These are phyloP conservation scores for Chymomyza caudatula DNA, from an alignment of 2,888 invertebrate species.

Conservation along the genomic window DNA sequence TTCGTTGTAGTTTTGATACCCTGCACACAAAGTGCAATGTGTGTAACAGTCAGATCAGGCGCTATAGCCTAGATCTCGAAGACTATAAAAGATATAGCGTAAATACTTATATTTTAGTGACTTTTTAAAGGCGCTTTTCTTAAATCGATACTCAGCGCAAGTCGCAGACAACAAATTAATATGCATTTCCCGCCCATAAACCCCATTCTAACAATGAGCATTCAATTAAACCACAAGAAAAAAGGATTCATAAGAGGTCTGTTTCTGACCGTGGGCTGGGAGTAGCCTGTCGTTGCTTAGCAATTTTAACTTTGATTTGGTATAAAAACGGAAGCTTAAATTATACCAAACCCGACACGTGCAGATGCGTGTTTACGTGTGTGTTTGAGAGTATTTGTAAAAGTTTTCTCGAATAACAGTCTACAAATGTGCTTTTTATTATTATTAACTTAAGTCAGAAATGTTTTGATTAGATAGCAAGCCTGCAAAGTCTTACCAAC, in stretches of 20 bases:
- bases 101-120: too few species aligned
- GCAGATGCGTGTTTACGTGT: not conserved
- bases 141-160: too few species aligned
- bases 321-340: not conserved
- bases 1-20: too few species aligned
- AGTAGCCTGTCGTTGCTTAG: not conserved
- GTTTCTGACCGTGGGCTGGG: not conserved
- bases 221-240: too few species aligned
- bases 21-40: too few species aligned
- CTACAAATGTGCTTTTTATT: not conserved
- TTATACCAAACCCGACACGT: not conserved
- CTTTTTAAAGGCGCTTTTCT: too few species aligned
- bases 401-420: not conserved
- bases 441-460: not conserved
- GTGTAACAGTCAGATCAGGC: too few species aligned
- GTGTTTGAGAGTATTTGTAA: not conserved
- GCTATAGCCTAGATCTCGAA: too few species aligned
- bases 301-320: not conserved
- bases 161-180: too few species aligned
- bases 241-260: not conserved
- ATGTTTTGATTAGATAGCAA: not conserved
- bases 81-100: too few species aligned
- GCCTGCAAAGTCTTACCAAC: not conserved
- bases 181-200: too few species aligned
- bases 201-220: too few species aligned